Base-by-base conservation (phyloP, 2,797 vertebrate genomes). In the Peromyscus nudipes region DNA sequence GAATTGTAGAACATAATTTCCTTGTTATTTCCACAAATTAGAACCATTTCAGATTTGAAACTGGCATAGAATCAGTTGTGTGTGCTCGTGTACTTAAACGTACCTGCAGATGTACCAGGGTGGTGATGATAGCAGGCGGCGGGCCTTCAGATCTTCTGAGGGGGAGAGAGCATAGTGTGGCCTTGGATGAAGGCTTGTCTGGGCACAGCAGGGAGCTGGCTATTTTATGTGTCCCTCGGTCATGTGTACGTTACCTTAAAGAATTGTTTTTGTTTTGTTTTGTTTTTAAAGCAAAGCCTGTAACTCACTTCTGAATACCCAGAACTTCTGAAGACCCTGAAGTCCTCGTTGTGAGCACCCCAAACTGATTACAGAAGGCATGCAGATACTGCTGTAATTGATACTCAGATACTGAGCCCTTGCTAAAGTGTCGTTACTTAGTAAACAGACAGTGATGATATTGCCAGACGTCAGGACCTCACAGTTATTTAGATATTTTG, bases 1-100 rank as follows among this genome's bases (percentile, higher is more conserved):
- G 49, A 97, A 96, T 71, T 57, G 64, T 40, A 94, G 69, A 34
- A 91, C 81, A 65, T 23, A 46, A 25, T 96, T 92, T 64, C n/a
- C 82, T 95, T 83, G 37, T 76, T 88, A 77, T 46, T 90, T 85
- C 14, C 34, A 40, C 62, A 77, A 82, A 52, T 90, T 37, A 96
- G 65, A 94, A 43, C 55, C 40, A 9, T 29, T 65, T 67, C 19
- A 88, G 57, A 69, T 77, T 87, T 91, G 85, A 89, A 93, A 87
- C 2, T 60, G 81, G 25, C 91, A 4, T 80, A 77, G 89, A 79
- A 17, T 94, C 49, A 27, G 6, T 67, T 27, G 10, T n/a, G 9
- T 77, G 49, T 69, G 60, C 62, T 12, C 60, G 7, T 62, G 49
- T 49, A 57, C 69, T 75, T 89, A 49, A 92, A 29, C 29, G 31